phyloP scores from a whole-genome alignment of 2,888 invertebrate species.

The Oligia strigilis region DNA sequence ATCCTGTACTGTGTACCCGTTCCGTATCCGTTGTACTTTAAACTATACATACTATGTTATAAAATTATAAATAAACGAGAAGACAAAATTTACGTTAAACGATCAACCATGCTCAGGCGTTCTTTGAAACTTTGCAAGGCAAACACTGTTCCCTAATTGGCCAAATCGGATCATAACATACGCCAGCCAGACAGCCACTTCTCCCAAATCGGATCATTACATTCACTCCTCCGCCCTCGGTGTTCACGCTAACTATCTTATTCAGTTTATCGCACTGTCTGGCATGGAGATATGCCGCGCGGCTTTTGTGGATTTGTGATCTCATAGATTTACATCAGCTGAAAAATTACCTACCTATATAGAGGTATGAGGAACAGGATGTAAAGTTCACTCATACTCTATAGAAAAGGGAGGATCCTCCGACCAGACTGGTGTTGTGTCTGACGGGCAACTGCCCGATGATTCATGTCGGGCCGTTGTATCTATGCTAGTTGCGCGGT shows the following conservation, averaged over 20 bases:
- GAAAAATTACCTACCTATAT: not conserved
- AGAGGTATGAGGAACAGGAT: no score
- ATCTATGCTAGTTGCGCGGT: no score
- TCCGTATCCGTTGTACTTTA: no score
- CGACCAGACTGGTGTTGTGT: no score
- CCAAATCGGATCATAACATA: conserved; percentile 21
- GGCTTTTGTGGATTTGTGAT: conserved; percentile 4
- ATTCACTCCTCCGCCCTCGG: conserved; percentile 16
- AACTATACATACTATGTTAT: no score
- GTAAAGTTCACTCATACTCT: no score
- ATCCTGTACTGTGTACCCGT: not conserved
- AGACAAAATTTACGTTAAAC: not conserved
- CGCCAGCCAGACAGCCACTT: conserved; percentile 1
- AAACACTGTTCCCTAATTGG: not conserved
- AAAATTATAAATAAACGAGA: no score
- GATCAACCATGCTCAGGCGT: not conserved
- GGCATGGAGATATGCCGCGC: conserved; percentile 5
- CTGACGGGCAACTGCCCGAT: no score
- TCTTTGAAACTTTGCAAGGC: conserved; percentile 1
- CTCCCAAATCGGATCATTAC: conserved; percentile 33
- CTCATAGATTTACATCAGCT: not conserved
- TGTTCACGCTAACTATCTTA: conserved; percentile 16
- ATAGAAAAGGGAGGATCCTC: no score
- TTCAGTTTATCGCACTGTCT: conserved; percentile 42
- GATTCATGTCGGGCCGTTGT: no score